phyloP scores from a whole-genome alignment of 2,888 invertebrate species.

The Spisula solida region DNA sequence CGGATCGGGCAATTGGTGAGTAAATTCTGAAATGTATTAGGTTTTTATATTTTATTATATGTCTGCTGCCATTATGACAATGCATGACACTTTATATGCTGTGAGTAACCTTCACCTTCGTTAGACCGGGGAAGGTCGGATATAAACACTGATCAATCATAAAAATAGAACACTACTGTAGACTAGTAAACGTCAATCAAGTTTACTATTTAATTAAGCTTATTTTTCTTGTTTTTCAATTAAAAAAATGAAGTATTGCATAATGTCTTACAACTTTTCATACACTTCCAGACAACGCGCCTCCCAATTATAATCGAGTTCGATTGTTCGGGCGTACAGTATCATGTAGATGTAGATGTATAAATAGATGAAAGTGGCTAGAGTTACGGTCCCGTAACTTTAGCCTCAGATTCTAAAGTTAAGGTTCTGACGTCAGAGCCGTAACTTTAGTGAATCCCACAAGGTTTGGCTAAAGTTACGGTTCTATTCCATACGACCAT shows the following conservation, averaged over 20 bases:
- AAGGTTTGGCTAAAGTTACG: too few relatives aligned
- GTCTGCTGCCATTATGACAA: not conserved
- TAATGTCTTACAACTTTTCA: not conserved
- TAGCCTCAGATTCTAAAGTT: too few relatives aligned
- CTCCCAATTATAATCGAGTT: too few relatives aligned
- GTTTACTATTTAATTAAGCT: not conserved
- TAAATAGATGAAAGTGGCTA: too few relatives aligned
- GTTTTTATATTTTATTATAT: not conserved
- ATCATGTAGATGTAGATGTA: too few relatives aligned
- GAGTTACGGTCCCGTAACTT: too few relatives aligned
- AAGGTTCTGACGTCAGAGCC: too few relatives aligned
- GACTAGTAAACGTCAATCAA: not conserved
- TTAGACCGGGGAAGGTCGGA: slow-evolving; percentile 7
- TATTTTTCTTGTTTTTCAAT: not conserved
- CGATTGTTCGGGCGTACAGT: too few relatives aligned
- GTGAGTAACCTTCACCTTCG: slow-evolving; percentile 15
- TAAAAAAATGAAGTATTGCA: not conserved
- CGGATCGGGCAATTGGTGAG: slow-evolving; percentile 84
- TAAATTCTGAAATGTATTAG: not conserved
- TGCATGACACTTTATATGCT: not conserved
- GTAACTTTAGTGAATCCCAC: too few relatives aligned
- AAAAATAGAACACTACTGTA: not conserved
- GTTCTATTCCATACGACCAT: too few relatives aligned
- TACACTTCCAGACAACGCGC: too few relatives aligned
- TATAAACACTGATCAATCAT: not conserved